Evolutionary conservation across 2,797 vertebrate genomes (phyloP).

Genomic region (Parauchenoglanis punctatus): DNA sequence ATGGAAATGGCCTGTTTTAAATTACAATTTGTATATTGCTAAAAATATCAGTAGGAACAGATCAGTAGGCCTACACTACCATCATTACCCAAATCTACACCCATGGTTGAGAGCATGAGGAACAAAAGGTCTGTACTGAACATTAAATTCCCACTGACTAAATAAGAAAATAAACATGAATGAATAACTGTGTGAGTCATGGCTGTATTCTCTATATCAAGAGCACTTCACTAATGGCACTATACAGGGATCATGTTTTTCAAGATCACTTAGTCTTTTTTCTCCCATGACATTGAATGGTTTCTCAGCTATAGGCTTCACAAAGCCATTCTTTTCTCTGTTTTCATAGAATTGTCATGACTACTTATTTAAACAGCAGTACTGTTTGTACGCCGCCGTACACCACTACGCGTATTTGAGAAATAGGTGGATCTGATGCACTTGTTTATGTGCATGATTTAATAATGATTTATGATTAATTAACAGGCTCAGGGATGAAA

Average conservation of each 20-base stretch:
- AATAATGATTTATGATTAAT: not conserved
- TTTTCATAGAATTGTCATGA: not conserved
- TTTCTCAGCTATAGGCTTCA: not conserved
- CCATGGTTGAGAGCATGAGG: not conserved
- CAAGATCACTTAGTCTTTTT: not conserved
- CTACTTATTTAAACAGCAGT: no score
- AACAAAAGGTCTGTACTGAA: not conserved
- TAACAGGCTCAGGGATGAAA: not conserved
- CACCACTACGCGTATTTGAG: not conserved
- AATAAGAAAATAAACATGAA: not conserved
- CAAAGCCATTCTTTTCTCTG: not conserved
- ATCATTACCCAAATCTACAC: not conserved
- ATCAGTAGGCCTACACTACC: not conserved
- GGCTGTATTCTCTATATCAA: not conserved
- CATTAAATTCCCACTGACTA: not conserved
- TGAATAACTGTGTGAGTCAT: constrained; percentile 15
- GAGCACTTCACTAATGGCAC: constrained; percentile 3
- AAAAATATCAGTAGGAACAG: not conserved
- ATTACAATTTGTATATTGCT: not conserved
- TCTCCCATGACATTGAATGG: not conserved
- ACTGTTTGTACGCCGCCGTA: not conserved
- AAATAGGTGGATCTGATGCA: no score
- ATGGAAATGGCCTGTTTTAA: not conserved
- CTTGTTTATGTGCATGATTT: not conserved
- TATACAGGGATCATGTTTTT: not conserved